phyloP scores from a whole-genome alignment of 2,888 invertebrate genomes.

The Scelioninae gen. 2 region DNA sequence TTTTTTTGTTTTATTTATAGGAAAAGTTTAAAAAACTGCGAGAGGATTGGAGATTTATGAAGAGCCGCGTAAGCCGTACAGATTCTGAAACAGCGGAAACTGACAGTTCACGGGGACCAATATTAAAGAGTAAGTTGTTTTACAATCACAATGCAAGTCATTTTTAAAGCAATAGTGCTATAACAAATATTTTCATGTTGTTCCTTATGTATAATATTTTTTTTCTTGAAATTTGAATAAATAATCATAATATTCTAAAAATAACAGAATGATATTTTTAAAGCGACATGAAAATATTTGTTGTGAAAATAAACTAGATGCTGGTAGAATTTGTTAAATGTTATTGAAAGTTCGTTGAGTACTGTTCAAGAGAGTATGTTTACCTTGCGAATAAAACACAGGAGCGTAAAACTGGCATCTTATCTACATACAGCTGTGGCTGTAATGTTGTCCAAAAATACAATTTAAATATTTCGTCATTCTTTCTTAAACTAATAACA shows the following conservation, averaged over 20 bases:
- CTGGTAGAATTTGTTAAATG: slow-evolving; percentile 43
- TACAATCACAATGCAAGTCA: background rate
- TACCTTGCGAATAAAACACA: slow-evolving; percentile 40
- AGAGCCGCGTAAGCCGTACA: slow-evolving; percentile 70
- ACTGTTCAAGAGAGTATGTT: slow-evolving; percentile 60
- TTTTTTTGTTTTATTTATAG: slow-evolving; percentile 64
- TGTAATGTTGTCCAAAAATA: slow-evolving; percentile 61
- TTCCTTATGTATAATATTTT: too few species aligned
- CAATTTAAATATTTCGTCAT: slow-evolving; percentile 55
- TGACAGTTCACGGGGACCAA: slow-evolving; percentile 41
- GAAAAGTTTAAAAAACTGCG: slow-evolving; percentile 77
- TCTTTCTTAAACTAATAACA: slow-evolving; percentile 23
- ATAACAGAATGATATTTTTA: too few species aligned
- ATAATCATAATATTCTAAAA: background rate
- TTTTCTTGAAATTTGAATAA: too few species aligned
- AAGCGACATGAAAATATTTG: slow-evolving; percentile 13
- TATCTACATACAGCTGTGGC: slow-evolving; percentile 45
- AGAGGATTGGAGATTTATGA: slow-evolving; percentile 77
- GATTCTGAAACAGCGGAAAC: slow-evolving; percentile 57
- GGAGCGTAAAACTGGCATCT: slow-evolving; percentile 33
- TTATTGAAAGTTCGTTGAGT: slow-evolving; percentile 54
- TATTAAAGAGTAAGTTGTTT: slow-evolving; percentile 65
- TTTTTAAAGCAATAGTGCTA: too few species aligned
- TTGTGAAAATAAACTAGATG: slow-evolving; percentile 20
- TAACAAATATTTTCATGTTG: too few species aligned